Conservation (phyloP, 2,797 vertebrate genomes). For the Echiichthys vipera region DNA sequence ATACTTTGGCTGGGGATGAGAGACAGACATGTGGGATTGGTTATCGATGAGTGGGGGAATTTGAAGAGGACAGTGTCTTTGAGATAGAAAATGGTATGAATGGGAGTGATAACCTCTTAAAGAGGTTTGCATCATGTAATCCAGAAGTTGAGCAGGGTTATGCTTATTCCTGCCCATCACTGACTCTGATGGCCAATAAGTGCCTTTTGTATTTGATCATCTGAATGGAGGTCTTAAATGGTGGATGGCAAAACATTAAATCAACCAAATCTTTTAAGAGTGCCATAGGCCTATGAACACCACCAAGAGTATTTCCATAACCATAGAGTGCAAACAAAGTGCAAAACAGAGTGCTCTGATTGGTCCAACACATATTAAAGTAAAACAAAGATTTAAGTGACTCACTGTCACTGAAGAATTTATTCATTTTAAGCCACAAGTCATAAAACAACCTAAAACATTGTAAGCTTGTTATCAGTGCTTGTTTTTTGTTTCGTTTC, state of each 20-base stretch:
- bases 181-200: slow-evolving; percentile 83
- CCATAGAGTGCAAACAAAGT: slow-evolving; percentile 27
- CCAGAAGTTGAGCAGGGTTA: slow-evolving; percentile 72
- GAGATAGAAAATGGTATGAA: slow-evolving; percentile 58
- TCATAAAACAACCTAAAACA: slow-evolving; percentile 60
- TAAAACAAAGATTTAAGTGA: slow-evolving; percentile 28
- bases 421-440: slow-evolving; percentile 38
- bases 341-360: slow-evolving; percentile 40
- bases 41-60: slow-evolving; percentile 50
- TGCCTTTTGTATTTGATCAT: slow-evolving; percentile 86
- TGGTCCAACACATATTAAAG: slow-evolving; percentile 40
- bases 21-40: slow-evolving; percentile 48
- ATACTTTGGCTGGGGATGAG: slow-evolving; percentile 45
- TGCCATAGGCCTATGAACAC: slow-evolving; percentile 84
- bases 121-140: slow-evolving; percentile 69
- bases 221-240: slow-evolving; percentile 74
- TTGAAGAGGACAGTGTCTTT: slow-evolving; percentile 56
- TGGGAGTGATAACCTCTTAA: slow-evolving; percentile 67
- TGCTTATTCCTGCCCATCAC: slow-evolving; percentile 75
- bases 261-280: slow-evolving; percentile 81
- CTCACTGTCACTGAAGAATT: slow-evolving; percentile 35
- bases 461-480: slow-evolving; percentile 50
- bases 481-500: slow-evolving; percentile 43
- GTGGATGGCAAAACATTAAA: slow-evolving; percentile 70
- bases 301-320: slow-evolving; percentile 71